Conservation (phyloP, 1,140 invertebrate species). For the Cyclargus thomasi region DNA sequence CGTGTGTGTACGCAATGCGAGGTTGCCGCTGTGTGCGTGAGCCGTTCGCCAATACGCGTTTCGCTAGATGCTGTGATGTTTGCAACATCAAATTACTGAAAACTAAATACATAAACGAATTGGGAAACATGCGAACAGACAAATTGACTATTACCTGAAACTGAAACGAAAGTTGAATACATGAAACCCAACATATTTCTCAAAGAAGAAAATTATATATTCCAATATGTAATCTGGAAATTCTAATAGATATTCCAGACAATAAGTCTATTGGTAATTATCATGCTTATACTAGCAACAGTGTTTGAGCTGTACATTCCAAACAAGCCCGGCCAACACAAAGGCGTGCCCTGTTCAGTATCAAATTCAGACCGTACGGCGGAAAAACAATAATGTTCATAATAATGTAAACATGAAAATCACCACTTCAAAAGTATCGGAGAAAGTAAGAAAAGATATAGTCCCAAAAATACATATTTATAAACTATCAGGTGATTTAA, state of each 20-base stretch:
- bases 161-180: neutral
- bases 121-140: slow-evolving; percentile 7
- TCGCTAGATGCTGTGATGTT: slow-evolving; percentile 69
- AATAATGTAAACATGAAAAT: no score
- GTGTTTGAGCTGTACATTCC: slow-evolving; percentile 17
- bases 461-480: no score
- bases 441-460: no score
- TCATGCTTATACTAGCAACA: neutral
- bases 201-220: neutral
- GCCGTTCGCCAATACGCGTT: slow-evolving; percentile 61
- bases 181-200: neutral
- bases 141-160: neutral
- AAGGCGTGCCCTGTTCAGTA: slow-evolving; percentile 23
- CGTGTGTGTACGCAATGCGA: slow-evolving; percentile 52
- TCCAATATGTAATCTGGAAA: no score
- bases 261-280: neutral
- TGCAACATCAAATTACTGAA: slow-evolving; percentile 60
- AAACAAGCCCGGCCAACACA: slow-evolving; percentile 22
- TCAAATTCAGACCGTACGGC: slow-evolving; percentile 4
- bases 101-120: slow-evolving; percentile 35
- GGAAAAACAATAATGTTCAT: neutral
- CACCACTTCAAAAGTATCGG: no score
- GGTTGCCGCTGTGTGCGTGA: slow-evolving; percentile 51
- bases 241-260: neutral
- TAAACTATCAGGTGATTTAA: neutral